Evolutionary conservation across 2,797 vertebrate genomes (phyloP), one percentile per base, ranked within the genome.

Genomic region (Microctenopoma stevenorrisi): DNA sequence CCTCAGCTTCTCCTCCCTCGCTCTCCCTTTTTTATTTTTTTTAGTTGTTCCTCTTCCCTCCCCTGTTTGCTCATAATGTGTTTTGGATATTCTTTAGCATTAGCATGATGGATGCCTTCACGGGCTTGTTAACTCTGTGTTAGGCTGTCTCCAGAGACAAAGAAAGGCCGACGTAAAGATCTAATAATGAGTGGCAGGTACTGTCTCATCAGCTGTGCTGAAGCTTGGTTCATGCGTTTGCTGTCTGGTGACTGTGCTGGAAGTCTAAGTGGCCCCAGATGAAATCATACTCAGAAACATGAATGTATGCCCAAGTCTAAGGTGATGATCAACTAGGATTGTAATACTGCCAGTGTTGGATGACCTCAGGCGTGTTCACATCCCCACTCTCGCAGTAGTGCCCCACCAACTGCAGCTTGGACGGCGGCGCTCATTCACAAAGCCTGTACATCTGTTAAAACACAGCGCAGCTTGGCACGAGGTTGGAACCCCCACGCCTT

Each of bases 381-480:
- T 25, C 44, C 46, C 15, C 50, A 46, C 30, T 6, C 26, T n/a
- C 35, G 26, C 64, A 70, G 8, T 35, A 22, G 10, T 3, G 5
- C 6, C 18, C n/a, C 25, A 3, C 68, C 72, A 74, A 81, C 70
- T 69, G 63, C 26, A 64, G 66, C 51, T 75, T 9, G 37, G 67
- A 33, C 46, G 3, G 35, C 16, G 48, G 6, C 26, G 0, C 44
- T 55, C 83, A 57, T 73, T 83, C 76, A 82, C 56, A 56, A 77
- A 83, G 43, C 69, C 16, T 7, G 38, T 50, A 22, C 85, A 78
- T 77, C 82, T 84, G 87, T 87, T 79, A 53, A 80, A 84, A 85
- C 76, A 77, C 57, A 46, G 42, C 52, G 12, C 54, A 4, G 47
- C 52, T 25, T 12, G 22, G 48, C 46, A 0, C 13, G 44, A 57